A percentile compares a stretch with the other conserved stretches of the same genome.
These are phyloP conservation scores for Apteryx owenii DNA, from an alignment of 2,113 vertebrate genomes.

Conservation along the genomic window DNA sequence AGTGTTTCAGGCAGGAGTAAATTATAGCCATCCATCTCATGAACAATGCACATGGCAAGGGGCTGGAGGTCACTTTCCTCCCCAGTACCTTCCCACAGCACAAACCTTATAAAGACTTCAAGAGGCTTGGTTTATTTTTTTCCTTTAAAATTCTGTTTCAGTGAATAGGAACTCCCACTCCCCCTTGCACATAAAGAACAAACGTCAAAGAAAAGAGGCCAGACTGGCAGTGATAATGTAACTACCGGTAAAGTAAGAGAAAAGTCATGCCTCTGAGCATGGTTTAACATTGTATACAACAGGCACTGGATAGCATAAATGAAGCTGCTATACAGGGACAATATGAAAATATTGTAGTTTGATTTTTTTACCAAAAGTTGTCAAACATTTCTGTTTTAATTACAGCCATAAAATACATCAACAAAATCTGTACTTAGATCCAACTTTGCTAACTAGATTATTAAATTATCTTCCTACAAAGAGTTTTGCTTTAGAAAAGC, in stretches of 20 bases:
- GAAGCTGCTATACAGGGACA: not conserved
- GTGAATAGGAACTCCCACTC: not conserved
- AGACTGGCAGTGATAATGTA: not conserved
- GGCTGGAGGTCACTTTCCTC: constrained; percentile 26
- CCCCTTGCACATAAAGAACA: not conserved
- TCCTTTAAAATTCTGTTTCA: not conserved
- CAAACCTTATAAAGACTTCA: not conserved
- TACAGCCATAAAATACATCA: not conserved
- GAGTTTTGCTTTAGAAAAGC: not conserved
- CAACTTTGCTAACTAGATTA: not conserved
- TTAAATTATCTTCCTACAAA: not conserved
- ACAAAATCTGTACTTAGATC: not conserved
- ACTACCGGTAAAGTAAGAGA: not conserved
- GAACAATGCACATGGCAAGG: not conserved
- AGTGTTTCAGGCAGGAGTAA: constrained; percentile 46
- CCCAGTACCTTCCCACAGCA: not conserved
- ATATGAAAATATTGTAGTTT: not conserved
- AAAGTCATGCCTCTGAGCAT: not conserved
- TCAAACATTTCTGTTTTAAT: not conserved
- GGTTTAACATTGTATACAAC: not conserved
- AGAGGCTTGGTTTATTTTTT: not conserved
- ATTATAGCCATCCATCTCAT: constrained; percentile 67
- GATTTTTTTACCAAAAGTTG: not conserved
- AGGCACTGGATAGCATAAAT: not conserved
- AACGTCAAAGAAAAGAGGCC: not conserved